Evolutionary conservation across 2,888 invertebrate genomes (phyloP).

Genomic region (Dynastes grantii): DNA sequence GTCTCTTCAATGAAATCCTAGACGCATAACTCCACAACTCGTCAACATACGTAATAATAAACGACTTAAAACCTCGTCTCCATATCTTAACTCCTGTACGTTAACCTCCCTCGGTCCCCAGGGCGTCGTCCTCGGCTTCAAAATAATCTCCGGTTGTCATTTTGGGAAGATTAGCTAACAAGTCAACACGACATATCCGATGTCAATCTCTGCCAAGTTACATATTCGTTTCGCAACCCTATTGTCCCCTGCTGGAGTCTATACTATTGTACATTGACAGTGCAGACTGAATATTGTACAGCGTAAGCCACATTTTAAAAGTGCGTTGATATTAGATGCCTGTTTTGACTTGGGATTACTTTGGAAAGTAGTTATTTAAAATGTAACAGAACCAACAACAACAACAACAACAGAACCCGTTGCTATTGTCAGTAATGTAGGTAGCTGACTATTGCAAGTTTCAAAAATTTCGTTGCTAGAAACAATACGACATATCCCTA

Average conservation of each 20-base stretch:
- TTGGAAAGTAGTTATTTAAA: no score
- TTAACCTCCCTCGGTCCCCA: background rate
- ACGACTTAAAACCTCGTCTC: slow-evolving; percentile 57
- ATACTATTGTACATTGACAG: no score
- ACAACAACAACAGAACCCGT: no score
- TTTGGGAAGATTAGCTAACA: slow-evolving; percentile 68
- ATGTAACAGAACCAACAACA: no score
- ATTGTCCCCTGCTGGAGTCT: background rate
- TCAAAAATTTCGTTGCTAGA: no score
- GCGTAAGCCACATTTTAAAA: no score
- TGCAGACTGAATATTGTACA: no score
- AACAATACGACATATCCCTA: no score
- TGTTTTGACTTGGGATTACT: no score
- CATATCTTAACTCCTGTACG: background rate
- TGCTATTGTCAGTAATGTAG: no score
- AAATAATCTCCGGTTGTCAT: slow-evolving; percentile 68
- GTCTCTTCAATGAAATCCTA: background rate
- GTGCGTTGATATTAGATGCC: no score
- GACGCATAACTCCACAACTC: background rate
- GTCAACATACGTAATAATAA: slow-evolving; percentile 53
- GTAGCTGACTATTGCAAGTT: no score
- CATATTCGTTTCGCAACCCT: background rate
- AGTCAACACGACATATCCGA: slow-evolving; percentile 66
- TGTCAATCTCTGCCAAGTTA: background rate
- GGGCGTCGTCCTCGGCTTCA: slow-evolving; percentile 58